phyloP scores from a whole-genome alignment of 2,888 invertebrate genomes.

The Pelosia muscerda region DNA sequence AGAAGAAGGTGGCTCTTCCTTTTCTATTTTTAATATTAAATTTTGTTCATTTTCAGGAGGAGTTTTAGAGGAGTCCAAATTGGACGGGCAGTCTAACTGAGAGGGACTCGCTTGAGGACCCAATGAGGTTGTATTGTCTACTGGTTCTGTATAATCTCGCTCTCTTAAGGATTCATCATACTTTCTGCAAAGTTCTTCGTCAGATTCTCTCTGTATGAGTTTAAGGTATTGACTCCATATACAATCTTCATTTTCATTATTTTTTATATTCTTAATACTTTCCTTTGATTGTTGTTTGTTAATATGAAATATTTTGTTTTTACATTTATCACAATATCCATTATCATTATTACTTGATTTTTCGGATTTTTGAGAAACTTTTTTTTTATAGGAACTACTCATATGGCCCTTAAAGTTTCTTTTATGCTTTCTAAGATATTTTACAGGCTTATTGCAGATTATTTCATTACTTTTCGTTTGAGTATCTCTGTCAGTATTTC shows the following conservation, averaged over 20 bases:
- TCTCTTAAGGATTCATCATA: constrained; percentile 8
- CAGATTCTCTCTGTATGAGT: constrained; percentile 11
- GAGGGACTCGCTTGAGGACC: not conserved
- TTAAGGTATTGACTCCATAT: constrained; percentile 4
- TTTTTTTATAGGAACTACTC: constrained; percentile 5
- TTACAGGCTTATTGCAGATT: not conserved
- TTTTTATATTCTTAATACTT: not conserved
- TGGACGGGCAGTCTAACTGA: not conserved
- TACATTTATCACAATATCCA: not conserved
- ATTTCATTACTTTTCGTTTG: not conserved
- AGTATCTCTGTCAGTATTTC: not conserved
- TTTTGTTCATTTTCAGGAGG: not conserved
- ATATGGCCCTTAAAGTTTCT: not conserved
- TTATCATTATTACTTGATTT: not conserved
- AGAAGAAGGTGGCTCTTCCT: constrained; percentile 2
- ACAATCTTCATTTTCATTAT: not conserved
- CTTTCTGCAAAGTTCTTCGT: constrained; percentile 12
- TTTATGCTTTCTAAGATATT: constrained; percentile 4
- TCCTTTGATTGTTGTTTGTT: not conserved
- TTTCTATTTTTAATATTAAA: constrained; percentile 1
- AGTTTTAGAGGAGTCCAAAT: constrained; percentile 1
- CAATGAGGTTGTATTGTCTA: not conserved
- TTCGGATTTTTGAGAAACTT: not conserved
- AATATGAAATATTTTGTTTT: not conserved
- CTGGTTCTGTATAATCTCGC: not conserved